Conservation (phyloP, 2,797 vertebrate genomes). For the Caiman crocodilus region DNA sequence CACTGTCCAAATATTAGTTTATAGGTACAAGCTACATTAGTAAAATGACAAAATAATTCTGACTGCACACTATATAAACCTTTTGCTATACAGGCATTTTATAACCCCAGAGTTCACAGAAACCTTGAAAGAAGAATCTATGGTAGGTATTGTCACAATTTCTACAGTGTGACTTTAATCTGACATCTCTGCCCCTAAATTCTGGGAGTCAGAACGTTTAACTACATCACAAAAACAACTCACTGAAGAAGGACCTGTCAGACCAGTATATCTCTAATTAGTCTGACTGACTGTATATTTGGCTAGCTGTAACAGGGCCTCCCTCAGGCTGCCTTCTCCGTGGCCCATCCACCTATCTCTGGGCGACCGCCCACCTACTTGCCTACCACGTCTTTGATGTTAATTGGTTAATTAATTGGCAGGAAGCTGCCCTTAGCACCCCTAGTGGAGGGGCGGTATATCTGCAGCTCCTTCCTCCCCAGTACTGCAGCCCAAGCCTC, state of each 20-base stretch:
- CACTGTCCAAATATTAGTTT: neutral
- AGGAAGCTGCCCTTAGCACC: too few relatives aligned
- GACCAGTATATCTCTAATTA: constrained; percentile 22
- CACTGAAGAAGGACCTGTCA: constrained; percentile 56
- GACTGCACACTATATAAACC: neutral
- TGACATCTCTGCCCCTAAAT: constrained; percentile 26
- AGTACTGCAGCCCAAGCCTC: too few relatives aligned
- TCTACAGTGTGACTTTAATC: too few relatives aligned
- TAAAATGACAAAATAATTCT: neutral
- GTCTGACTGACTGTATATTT: constrained; percentile 26
- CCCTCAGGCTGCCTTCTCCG: too few relatives aligned
- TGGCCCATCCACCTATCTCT: too few relatives aligned
- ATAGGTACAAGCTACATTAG: neutral
- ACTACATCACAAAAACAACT: constrained; percentile 25
- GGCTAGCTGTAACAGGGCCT: too few relatives aligned
- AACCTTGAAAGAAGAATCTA: constrained; percentile 22
- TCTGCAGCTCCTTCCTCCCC: too few relatives aligned
- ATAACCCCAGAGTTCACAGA: neutral
- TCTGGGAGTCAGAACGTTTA: neutral
- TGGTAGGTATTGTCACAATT: neutral
- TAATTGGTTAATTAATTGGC: too few relatives aligned
- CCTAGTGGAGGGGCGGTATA: too few relatives aligned
- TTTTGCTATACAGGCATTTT: neutral
- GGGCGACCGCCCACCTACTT: too few relatives aligned
- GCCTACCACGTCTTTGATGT: too few relatives aligned